phyloP scores from a whole-genome alignment of 2,797 vertebrate species.

The Coluber constrictor region DNA sequence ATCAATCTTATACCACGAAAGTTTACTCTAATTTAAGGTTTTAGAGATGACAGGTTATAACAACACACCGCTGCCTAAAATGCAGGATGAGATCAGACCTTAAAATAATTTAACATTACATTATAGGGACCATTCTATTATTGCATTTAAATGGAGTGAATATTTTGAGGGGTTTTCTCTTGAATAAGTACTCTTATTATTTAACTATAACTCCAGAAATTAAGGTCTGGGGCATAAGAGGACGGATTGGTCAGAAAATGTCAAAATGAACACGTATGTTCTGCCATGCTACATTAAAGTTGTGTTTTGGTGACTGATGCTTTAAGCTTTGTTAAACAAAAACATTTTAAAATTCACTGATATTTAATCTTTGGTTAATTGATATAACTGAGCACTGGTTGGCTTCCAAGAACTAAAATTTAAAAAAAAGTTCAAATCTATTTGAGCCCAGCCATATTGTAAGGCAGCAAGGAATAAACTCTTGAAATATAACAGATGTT shows the following conservation, averaged over 20 bases:
- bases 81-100: slow-evolving; percentile 30
- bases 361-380: neutral
- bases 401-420: neutral
- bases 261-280: neutral
- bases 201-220: neutral
- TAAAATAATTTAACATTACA: slow-evolving; percentile 12
- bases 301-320: neutral
- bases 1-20: slow-evolving; percentile 16
- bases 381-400: neutral
- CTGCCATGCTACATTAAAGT: neutral
- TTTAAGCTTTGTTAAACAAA: neutral
- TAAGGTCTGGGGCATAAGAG: neutral
- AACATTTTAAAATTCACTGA: neutral
- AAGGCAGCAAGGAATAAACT: neutral
- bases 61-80: slow-evolving; percentile 12
- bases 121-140: slow-evolving; percentile 15
- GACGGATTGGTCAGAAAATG: neutral
- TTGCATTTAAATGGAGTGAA: neutral
- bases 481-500: neutral
- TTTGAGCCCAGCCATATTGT: neutral
- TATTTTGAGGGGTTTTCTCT: neutral
- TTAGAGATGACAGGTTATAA: slow-evolving; percentile 27
- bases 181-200: neutral
- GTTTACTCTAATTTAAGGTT: slow-evolving; percentile 41
- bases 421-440: neutral